Evolutionary conservation across 2,797 vertebrate species (phyloP).

Genomic region (Lagodon rhomboides): DNA sequence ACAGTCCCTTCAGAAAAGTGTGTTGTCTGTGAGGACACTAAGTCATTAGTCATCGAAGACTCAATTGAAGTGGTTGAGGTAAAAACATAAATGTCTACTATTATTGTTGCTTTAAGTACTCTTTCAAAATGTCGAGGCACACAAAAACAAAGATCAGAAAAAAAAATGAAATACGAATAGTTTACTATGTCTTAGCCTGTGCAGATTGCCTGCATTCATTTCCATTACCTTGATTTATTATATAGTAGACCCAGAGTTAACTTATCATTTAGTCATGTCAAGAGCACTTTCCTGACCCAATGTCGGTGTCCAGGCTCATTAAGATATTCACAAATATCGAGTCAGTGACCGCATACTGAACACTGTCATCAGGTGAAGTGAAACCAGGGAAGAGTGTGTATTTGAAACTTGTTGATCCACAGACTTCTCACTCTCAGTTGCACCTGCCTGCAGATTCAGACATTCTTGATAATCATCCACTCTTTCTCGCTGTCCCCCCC

Average conservation of each 20-base stretch:
- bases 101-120: too few species aligned
- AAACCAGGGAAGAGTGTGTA: background rate
- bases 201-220: background rate
- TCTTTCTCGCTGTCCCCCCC: slow-evolving; percentile 1
- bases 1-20: too few species aligned
- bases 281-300: background rate
- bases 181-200: background rate
- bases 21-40: too few species aligned
- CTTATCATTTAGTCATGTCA: too few species aligned
- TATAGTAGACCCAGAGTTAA: background rate
- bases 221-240: background rate
- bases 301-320: background rate
- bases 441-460: background rate
- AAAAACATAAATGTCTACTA: too few species aligned
- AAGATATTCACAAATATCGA: background rate
- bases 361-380: background rate
- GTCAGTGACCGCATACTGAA: background rate
- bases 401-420: background rate
- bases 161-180: too few species aligned
- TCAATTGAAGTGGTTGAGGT: too few species aligned
- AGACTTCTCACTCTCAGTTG: background rate
- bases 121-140: too few species aligned
- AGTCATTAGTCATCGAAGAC: too few species aligned
- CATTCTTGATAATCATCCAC: background rate
- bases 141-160: too few species aligned